Evolutionary conservation across 2,797 vertebrate species (phyloP).

Genomic region (Sternotherus odoratus): DNA sequence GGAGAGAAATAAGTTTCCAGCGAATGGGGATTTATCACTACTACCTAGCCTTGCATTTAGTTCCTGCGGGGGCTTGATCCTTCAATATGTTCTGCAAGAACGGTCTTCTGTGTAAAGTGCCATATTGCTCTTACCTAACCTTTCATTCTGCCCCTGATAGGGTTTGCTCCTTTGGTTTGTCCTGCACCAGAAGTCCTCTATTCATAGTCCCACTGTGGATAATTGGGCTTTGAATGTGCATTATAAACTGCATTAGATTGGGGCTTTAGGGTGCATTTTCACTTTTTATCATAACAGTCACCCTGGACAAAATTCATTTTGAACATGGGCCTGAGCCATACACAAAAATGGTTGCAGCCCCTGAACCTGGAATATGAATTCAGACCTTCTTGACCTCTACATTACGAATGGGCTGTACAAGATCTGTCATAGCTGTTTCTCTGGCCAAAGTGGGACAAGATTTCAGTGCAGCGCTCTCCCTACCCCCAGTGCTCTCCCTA

Average conservation of each 20-base stretch:
- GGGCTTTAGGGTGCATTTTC: background rate
- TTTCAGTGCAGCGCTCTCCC: background rate
- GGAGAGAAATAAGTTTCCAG: background rate
- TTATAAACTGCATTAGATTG: background rate
- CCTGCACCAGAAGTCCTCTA: accelerated
- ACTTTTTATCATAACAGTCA: background rate
- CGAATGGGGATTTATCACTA: background rate
- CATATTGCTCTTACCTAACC: background rate
- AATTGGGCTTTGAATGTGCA: background rate
- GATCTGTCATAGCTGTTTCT: background rate
- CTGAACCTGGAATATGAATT: background rate
- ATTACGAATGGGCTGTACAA: background rate
- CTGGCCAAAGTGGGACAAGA: background rate
- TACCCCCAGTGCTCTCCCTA: too few species aligned
- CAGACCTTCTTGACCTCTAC: background rate
- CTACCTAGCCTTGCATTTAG: background rate
- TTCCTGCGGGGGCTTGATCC: accelerated
- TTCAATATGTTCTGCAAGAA: accelerated
- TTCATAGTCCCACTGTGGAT: accelerated
- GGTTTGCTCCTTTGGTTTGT: accelerated
- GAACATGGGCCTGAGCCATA: accelerated
- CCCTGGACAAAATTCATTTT: background rate
- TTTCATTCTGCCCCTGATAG: background rate
- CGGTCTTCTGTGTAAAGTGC: too few species aligned
- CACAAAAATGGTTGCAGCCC: accelerated